phyloP scores from a whole-genome alignment of 2,888 invertebrate species.

The Hypomecis punctinalis region DNA sequence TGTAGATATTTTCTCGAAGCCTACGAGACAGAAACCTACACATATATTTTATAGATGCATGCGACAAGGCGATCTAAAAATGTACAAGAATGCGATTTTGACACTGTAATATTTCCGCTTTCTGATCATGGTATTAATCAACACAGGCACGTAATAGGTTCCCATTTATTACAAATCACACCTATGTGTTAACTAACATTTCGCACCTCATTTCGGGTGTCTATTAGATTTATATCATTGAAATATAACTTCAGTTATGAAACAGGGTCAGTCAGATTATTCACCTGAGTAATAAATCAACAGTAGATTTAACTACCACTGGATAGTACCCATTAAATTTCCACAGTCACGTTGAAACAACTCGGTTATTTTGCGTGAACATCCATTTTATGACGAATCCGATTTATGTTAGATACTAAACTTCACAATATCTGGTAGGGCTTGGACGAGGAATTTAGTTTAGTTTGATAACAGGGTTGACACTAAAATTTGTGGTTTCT shows the following conservation, averaged over 20 bases:
- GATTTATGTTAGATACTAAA: slow-evolving; percentile 5
- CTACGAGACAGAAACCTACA: too few relatives aligned
- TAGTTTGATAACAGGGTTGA: too few relatives aligned
- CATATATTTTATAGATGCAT: too few relatives aligned
- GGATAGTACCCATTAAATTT: background rate
- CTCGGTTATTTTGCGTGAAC: background rate
- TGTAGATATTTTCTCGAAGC: too few relatives aligned
- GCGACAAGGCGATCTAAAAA: too few relatives aligned
- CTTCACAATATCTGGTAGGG: background rate
- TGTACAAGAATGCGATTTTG: too few relatives aligned
- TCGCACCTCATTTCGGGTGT: background rate
- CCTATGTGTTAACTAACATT: background rate
- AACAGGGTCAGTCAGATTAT: slow-evolving; percentile 1
- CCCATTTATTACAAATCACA: too few relatives aligned
- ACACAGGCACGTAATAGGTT: too few relatives aligned
- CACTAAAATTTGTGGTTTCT: too few relatives aligned
- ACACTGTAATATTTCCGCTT: too few relatives aligned
- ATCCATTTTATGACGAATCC: slow-evolving; percentile 1
- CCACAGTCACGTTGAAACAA: background rate
- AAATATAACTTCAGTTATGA: background rate
- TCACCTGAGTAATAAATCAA: background rate
- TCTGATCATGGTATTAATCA: too few relatives aligned
- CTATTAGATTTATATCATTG: background rate
- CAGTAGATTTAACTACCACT: background rate
- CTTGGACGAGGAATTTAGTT: too few relatives aligned